A percentile compares a stretch with the other conserved stretches of the same genome.
phyloP scores from a whole-genome alignment of 2,888 invertebrate genomes.

The Eupithecia subfuscata region DNA sequence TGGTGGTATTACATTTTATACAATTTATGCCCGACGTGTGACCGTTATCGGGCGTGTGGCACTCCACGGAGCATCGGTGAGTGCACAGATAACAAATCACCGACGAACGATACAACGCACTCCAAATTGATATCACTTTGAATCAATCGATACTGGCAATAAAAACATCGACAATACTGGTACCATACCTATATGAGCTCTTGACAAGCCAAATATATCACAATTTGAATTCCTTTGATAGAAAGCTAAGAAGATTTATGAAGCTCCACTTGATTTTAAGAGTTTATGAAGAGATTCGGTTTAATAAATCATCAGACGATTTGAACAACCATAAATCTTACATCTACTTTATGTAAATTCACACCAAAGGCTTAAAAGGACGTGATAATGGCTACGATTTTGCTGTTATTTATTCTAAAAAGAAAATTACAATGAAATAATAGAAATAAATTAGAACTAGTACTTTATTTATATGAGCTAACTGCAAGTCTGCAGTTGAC shows the following conservation, averaged over 20 bases:
- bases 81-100: conserved; percentile 65
- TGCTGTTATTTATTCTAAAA: too few relatives aligned
- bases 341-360: conserved; percentile 46
- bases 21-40: conserved; percentile 62
- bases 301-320: conserved; percentile 60
- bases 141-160: conserved; percentile 22
- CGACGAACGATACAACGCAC: conserved; percentile 30
- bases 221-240: conserved; percentile 44
- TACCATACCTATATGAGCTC: conserved; percentile 13
- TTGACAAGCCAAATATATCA: conserved; percentile 19
- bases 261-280: conserved; percentile 47
- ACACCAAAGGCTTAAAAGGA: conserved; percentile 38
- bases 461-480: too few relatives aligned
- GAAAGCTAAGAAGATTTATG: conserved; percentile 57
- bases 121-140: conserved; percentile 14
- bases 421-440: too few relatives aligned
- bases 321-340: conserved; percentile 52
- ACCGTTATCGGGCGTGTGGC: conserved; percentile 71
- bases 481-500: too few relatives aligned
- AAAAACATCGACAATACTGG: conserved; percentile 24
- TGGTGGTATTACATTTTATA: conserved; percentile 69
- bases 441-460: too few relatives aligned
- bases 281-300: conserved; percentile 58
- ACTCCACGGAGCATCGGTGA: conserved; percentile 58
- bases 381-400: conserved; percentile 51